phyloP scores from a whole-genome alignment of 2,113 vertebrate genomes.

The Notothenia rossii region DNA sequence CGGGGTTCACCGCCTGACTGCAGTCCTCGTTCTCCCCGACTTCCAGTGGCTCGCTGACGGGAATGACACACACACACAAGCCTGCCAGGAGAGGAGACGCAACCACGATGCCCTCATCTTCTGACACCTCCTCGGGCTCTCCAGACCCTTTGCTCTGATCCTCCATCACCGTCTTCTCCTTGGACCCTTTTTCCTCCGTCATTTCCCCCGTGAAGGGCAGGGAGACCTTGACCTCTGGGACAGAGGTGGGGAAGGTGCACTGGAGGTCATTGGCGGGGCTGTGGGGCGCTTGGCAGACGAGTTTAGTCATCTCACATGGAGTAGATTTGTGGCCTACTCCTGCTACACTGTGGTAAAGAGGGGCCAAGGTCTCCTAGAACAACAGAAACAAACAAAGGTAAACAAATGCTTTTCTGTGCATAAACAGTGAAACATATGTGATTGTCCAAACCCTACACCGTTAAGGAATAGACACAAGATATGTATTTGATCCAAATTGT shows the following conservation, averaged over 20 bases:
- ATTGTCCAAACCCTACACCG: neutral
- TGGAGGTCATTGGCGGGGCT: constrained; percentile 46
- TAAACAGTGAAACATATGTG: neutral
- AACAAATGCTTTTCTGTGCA: neutral
- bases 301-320: constrained; percentile 77
- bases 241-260: constrained; percentile 52
- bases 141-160: constrained; percentile 53
- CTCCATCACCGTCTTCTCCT: constrained; percentile 17
- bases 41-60: constrained; percentile 89
- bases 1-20: constrained; percentile 89
- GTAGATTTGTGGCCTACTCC: constrained; percentile 55
- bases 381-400: constrained; percentile 11
- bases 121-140: constrained; percentile 72
- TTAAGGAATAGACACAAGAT: neutral
- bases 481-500: neutral
- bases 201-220: constrained; percentile 40
- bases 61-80: constrained; percentile 77
- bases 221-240: constrained; percentile 43
- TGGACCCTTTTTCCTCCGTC: constrained; percentile 33
- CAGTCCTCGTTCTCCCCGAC: constrained; percentile 94
- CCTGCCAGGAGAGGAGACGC: constrained; percentile 63
- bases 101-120: constrained; percentile 61
- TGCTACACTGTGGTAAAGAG: constrained; percentile 75
- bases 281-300: constrained; percentile 68
- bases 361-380: constrained; percentile 80